Conservation (phyloP, 2,797 vertebrate genomes). For the Philypnodon macrostomus region DNA sequence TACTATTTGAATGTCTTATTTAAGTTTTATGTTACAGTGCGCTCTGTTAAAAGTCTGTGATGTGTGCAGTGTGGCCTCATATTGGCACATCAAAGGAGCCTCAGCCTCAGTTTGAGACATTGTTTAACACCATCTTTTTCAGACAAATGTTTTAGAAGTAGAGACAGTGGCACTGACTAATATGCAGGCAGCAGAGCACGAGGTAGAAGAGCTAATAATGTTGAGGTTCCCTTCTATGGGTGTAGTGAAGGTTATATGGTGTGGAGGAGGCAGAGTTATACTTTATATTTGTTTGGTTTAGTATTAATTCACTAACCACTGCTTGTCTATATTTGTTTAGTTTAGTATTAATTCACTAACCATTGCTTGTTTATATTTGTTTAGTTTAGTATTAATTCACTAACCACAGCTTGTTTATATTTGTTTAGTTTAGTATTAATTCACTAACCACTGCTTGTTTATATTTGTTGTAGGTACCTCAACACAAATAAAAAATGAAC, state of each 20-base stretch:
- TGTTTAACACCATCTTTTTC: constrained; percentile 30
- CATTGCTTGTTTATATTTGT: constrained; percentile 10
- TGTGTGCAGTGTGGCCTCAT: constrained; percentile 48
- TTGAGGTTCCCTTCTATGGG: too few relatives aligned
- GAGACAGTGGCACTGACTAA: too few relatives aligned
- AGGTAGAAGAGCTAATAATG: too few relatives aligned
- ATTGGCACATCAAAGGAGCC: constrained; percentile 57
- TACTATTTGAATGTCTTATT: constrained; percentile 48
- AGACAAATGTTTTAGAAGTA: constrained; percentile 22
- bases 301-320: too few relatives aligned
- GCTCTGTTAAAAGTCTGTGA: constrained; percentile 49
- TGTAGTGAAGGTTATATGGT: too few relatives aligned
- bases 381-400: background rate
- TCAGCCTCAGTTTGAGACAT: constrained; percentile 26
- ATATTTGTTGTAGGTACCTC: constrained; percentile 73
- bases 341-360: too few relatives aligned
- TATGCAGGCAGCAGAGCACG: too few relatives aligned
- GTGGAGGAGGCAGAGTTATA: too few relatives aligned
- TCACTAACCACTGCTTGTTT: background rate
- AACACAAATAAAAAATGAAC: constrained; percentile 73
- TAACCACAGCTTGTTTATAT: constrained; percentile 4
- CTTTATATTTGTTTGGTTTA: too few relatives aligned
- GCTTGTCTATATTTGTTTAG: too few relatives aligned
- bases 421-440: background rate
- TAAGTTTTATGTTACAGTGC: constrained; percentile 37